A percentile compares a stretch with the other conserved stretches of the same genome.
Evolutionary conservation across 2,888 invertebrate species (phyloP).

Genomic region (Eristalis pertinax): DNA sequence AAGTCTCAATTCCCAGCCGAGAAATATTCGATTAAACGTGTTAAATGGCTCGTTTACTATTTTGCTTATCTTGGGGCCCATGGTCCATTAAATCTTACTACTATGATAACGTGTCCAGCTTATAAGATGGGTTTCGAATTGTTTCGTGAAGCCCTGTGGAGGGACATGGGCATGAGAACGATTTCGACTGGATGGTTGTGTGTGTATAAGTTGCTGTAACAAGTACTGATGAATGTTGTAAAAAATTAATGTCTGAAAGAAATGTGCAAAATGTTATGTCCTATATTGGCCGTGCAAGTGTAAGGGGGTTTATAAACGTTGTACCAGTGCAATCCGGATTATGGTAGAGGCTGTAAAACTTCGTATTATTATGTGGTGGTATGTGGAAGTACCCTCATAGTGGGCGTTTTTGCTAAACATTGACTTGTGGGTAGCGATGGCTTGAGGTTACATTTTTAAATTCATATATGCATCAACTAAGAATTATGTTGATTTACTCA

Average conservation of each 20-base stretch:
- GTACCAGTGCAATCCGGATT: no score
- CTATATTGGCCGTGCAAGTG: neutral
- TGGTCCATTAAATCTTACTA: slow-evolving; percentile 27
- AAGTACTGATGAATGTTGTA: neutral
- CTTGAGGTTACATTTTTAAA: no score
- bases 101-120: slow-evolving; percentile 6
- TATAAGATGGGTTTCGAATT: slow-evolving; percentile 2
- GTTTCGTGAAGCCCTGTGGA: neutral
- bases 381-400: no score
- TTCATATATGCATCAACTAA: no score
- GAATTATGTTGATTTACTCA: no score
- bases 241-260: neutral
- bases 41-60: slow-evolving; percentile 35
- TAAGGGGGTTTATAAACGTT: neutral
- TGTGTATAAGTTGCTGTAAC: neutral
- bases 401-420: no score
- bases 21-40: slow-evolving; percentile 41
- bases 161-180: neutral
- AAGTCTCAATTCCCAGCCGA: slow-evolving; percentile 20
- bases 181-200: neutral
- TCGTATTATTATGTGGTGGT: no score
- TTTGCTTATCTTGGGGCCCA: slow-evolving; percentile 33
- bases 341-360: no score
- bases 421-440: no score
- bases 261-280: neutral